phyloP scores from a whole-genome alignment of 2,888 invertebrate species.

The Aphidoletes aphidimyza region DNA sequence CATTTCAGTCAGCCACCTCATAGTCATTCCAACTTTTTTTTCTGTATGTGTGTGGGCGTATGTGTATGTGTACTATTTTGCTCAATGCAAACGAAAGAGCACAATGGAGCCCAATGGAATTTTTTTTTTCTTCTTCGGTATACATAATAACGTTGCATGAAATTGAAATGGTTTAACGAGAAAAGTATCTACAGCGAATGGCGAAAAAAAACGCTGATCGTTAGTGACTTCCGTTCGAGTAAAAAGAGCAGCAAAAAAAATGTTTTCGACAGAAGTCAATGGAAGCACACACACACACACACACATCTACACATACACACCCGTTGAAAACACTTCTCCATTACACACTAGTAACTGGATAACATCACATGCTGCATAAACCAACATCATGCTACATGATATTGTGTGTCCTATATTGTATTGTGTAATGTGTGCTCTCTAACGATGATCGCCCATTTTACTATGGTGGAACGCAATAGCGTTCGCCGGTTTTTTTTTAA shows the following conservation, averaged over 20 bases:
- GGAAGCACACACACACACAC: background rate
- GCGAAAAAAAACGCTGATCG: background rate
- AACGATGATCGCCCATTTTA: background rate
- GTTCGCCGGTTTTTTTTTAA: background rate
- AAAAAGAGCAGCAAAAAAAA: background rate
- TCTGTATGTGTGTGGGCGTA: background rate
- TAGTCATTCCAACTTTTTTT: background rate
- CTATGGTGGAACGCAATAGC: background rate
- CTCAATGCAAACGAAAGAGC: no score
- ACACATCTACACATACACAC: background rate
- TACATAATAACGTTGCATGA: constrained; percentile 35
- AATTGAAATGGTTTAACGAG: constrained; percentile 25
- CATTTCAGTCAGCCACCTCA: background rate
- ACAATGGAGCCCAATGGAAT: background rate
- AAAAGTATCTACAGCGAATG: background rate
- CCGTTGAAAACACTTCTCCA: background rate
- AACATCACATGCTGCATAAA: background rate
- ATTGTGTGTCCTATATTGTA: background rate
- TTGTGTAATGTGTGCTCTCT: background rate
- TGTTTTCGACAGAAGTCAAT: background rate
- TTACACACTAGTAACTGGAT: background rate
- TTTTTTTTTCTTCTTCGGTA: background rate
- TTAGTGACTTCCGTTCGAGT: background rate
- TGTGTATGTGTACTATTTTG: no score
- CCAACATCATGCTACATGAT: background rate